Percentiles rank a stretch among this genome's conserved stretches.
These are phyloP conservation scores for Glaucidium brasilianum DNA, from an alignment of 2,113 vertebrate genomes.

Conservation along the genomic window DNA sequence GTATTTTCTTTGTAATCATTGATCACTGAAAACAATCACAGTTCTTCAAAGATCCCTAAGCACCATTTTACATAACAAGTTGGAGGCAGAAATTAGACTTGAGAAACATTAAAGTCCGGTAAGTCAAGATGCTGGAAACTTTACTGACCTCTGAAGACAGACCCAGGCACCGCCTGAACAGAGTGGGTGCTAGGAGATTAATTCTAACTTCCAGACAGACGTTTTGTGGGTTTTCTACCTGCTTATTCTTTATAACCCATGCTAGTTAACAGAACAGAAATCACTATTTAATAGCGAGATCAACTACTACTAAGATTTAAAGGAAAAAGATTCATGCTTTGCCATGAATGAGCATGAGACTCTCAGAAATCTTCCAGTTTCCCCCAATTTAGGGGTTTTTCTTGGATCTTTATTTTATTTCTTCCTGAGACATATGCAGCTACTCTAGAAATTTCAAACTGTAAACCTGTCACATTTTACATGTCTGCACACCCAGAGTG, in stretches of 20 bases:
- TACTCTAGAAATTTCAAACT: background rate
- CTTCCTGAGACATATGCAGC: background rate
- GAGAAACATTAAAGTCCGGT: background rate
- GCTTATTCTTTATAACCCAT: background rate
- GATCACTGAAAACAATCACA: background rate
- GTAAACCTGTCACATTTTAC: background rate
- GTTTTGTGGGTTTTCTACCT: background rate
- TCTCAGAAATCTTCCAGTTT: background rate
- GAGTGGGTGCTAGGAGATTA: background rate
- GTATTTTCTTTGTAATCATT: background rate
- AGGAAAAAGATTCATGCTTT: background rate
- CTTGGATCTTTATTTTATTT: background rate
- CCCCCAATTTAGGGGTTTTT: accelerated
- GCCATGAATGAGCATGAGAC: background rate
- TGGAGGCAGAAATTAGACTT: background rate
- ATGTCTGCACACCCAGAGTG: background rate
- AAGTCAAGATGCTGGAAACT: background rate
- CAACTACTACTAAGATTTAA: background rate
- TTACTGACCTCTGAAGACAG: background rate
- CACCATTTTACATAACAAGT: accelerated
- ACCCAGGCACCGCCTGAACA: background rate
- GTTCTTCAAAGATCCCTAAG: background rate
- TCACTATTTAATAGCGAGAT: background rate
- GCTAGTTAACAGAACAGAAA: background rate
- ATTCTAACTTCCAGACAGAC: background rate